Evolutionary conservation across 2,888 invertebrate genomes (phyloP).

Genomic region (Thelaira solivaga): DNA sequence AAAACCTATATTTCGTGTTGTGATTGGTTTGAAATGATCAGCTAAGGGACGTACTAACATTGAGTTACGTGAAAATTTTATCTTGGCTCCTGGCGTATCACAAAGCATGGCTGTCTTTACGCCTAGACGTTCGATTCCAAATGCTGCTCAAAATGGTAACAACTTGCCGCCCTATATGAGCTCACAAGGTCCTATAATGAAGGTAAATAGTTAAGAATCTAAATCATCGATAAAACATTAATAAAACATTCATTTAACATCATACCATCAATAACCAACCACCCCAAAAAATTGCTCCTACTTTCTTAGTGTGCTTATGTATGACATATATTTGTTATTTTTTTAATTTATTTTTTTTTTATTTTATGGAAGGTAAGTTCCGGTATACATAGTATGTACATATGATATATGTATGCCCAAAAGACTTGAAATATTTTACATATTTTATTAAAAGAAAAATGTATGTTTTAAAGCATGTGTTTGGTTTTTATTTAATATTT

Average conservation of each 20-base stretch:
- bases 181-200: slow-evolving; percentile 93
- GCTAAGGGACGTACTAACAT: slow-evolving; percentile 99
- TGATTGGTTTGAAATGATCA: slow-evolving; percentile 73
- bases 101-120: slow-evolving; percentile 99
- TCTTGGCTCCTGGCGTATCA: slow-evolving; percentile 97
- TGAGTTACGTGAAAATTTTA: slow-evolving; percentile 99
- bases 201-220: slow-evolving; percentile 82
- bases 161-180: slow-evolving; percentile 78
- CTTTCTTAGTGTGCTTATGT: slow-evolving; percentile 7
- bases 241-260: slow-evolving; percentile 40
- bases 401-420: neutral
- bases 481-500: slow-evolving; percentile 28
- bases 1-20: slow-evolving; percentile 28
- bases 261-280: slow-evolving; percentile 45
- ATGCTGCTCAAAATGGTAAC: slow-evolving; percentile 80
- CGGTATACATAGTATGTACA: too few relatives aligned
- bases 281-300: slow-evolving; percentile 46
- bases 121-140: slow-evolving; percentile 93
- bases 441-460: neutral
- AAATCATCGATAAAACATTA: slow-evolving; percentile 45
- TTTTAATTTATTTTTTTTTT: too few relatives aligned
- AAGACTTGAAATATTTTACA: neutral
- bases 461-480: slow-evolving; percentile 24
- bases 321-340: too few relatives aligned
- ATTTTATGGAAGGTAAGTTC: slow-evolving; percentile 60